Conservation (phyloP, 1,140 invertebrate genomes). For the Diprion similis region DNA sequence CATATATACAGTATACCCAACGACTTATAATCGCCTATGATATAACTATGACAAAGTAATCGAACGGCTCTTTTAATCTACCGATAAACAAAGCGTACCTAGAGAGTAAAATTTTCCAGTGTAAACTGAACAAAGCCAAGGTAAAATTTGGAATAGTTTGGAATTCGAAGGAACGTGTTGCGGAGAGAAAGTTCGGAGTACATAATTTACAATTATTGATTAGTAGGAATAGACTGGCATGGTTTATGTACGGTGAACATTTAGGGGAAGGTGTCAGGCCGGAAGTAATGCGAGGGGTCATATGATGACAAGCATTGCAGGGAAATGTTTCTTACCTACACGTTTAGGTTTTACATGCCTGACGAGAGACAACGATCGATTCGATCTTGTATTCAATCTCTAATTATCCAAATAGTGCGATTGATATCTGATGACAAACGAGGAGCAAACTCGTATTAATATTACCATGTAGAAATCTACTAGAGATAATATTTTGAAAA, state of each 20-base stretch:
- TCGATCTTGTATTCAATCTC: neutral
- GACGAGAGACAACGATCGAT: neutral
- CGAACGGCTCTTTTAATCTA: too few relatives aligned
- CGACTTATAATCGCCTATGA: too few relatives aligned
- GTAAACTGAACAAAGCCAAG: too few relatives aligned
- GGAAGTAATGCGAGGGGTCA: neutral
- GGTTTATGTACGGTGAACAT: constrained; percentile 1
- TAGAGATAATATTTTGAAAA: too few relatives aligned
- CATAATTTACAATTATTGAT: constrained; percentile 1
- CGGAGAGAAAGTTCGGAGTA: neutral
- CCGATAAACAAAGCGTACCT: too few relatives aligned
- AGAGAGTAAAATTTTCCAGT: too few relatives aligned
- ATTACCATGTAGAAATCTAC: too few relatives aligned
- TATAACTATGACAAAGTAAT: too few relatives aligned
- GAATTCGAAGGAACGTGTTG: neutral
- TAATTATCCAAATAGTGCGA: neutral
- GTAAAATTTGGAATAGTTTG: neutral
- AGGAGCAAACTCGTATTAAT: too few relatives aligned
- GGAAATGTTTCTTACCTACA: neutral
- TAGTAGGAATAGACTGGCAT: neutral
- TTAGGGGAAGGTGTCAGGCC: constrained; percentile 1
- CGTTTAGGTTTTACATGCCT: neutral
- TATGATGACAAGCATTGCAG: neutral
- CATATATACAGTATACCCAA: too few relatives aligned
- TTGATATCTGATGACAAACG: too few relatives aligned